Percentiles rank a stretch among this genome's conserved stretches.
Conservation (phyloP, 2,113 vertebrate genomes). For the Gobio gobio region DNA sequence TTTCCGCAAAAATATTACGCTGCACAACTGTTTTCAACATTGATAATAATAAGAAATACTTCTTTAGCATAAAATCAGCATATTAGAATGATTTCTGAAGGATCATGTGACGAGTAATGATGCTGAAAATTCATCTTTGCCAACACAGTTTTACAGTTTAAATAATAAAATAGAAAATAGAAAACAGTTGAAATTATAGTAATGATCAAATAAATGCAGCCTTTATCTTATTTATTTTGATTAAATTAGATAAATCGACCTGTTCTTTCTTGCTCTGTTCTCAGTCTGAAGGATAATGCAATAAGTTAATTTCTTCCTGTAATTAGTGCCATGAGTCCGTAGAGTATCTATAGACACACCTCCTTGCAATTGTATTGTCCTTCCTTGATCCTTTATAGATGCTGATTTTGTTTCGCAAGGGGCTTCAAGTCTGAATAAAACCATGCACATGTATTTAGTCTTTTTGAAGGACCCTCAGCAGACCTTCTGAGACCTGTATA, state of each 20-base stretch:
- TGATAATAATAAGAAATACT: not conserved
- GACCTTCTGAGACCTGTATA: conserved; percentile 19
- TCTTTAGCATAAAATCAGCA: not conserved
- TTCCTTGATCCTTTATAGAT: not conserved
- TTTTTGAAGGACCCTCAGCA: not conserved
- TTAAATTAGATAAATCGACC: not conserved
- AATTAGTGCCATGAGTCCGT: not conserved
- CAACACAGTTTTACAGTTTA: not conserved
- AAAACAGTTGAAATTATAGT: not conserved
- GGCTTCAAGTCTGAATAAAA: not conserved
- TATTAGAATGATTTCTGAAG: not conserved
- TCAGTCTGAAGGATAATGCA: not conserved
- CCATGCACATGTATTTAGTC: not conserved
- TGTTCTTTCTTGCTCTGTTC: not conserved
- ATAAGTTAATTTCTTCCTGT: not conserved
- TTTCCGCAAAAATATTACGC: not conserved
- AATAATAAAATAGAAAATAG: not conserved
- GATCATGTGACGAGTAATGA: not conserved
- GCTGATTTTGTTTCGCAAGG: not conserved
- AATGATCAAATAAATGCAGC: not conserved
- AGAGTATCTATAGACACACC: not conserved
- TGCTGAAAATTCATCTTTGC: not conserved
- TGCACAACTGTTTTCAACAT: not conserved
- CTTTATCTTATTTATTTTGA: not conserved
- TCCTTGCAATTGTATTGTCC: not conserved